Conservation (phyloP, 1,140 invertebrate genomes). For the Bombus waltoni region DNA sequence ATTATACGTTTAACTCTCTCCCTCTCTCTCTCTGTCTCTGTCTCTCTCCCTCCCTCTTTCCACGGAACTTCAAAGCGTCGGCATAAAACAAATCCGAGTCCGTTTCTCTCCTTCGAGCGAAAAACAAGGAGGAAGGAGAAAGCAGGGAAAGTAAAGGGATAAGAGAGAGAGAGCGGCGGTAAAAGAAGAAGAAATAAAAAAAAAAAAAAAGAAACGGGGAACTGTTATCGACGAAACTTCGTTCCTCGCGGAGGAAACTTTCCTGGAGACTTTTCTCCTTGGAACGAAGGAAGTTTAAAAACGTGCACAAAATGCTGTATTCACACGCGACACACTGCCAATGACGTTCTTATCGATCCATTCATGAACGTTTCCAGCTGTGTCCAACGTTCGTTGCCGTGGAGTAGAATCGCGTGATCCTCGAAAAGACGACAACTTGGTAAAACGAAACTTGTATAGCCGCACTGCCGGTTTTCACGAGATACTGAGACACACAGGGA, state of each 20-base stretch:
- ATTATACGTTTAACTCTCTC: constrained; percentile 13
- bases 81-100: constrained; percentile 41
- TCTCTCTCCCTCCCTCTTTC: background rate
- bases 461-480: background rate
- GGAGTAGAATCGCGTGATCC: background rate
- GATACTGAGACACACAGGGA: constrained; percentile 23
- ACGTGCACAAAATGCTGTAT: background rate
- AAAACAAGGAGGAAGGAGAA: no score
- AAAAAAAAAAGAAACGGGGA: background rate
- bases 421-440: background rate
- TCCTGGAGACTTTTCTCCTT: background rate
- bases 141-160: background rate
- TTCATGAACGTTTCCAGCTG: background rate
- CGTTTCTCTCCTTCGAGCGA: background rate
- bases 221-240: constrained; percentile 5
- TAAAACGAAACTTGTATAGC: no score
- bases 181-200: background rate
- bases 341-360: background rate
- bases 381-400: background rate
- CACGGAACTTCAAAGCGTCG: constrained; percentile 1
- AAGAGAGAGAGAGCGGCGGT: background rate
- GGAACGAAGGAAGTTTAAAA: background rate
- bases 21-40: background rate
- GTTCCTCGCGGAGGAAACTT: background rate
- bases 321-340: constrained; percentile 23